Percentiles rank a stretch among this genome's conserved stretches.
Evolutionary conservation across 2,113 vertebrate species (phyloP).

Genomic region (Callipepla californica): DNA sequence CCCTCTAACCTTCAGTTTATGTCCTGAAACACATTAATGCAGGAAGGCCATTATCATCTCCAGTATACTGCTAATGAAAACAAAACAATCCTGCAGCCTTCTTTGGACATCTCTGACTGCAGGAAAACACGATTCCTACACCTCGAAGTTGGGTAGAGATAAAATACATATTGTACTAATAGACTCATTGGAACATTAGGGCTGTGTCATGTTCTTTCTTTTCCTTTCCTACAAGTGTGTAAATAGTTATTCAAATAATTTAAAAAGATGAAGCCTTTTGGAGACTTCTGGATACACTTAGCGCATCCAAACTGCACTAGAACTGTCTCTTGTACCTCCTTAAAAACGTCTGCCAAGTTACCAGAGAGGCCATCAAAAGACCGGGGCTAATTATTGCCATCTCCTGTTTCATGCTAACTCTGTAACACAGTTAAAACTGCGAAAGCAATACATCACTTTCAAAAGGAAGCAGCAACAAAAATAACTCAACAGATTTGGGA

Average conservation of each 20-base stretch:
- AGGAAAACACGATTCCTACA: not conserved
- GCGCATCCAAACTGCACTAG: not conserved
- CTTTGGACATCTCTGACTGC: not conserved
- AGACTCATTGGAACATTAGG: not conserved
- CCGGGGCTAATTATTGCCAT: not conserved
- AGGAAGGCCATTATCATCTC: not conserved
- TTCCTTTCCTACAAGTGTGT: not conserved
- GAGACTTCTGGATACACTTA: not conserved
- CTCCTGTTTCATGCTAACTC: not conserved
- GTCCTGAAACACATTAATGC: rapidly evolving
- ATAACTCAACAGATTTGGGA: not conserved
- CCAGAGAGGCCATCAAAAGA: not conserved
- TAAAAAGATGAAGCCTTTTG: not conserved
- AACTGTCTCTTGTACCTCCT: not conserved
- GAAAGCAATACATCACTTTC: not conserved
- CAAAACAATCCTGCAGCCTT: not conserved
- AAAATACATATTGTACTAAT: not conserved
- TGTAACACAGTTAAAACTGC: not conserved
- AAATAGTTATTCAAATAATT: not conserved
- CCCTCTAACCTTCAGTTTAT: not conserved
- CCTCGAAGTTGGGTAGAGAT: not conserved
- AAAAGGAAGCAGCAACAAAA: not conserved
- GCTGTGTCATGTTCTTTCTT: not conserved
- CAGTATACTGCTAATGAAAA: not conserved
- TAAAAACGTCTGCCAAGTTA: not conserved